Percentiles rank a stretch among this genome's conserved stretches.
Evolutionary conservation across 2,113 vertebrate genomes (phyloP).

Genomic region (Toxotes chatareus): DNA sequence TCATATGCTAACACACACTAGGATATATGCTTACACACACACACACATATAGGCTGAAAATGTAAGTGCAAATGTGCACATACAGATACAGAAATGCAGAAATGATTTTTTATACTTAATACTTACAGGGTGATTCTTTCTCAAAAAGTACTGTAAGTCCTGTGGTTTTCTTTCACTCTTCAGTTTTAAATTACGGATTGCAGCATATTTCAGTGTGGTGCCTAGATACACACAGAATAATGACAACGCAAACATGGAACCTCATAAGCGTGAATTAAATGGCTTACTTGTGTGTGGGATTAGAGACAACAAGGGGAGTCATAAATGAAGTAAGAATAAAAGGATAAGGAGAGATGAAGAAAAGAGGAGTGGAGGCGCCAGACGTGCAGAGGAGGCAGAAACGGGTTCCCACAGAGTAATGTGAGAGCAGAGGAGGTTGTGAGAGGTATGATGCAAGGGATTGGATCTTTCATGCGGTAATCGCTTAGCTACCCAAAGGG

Average conservation of each 20-base stretch:
- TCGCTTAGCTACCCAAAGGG: slow-evolving; percentile 80
- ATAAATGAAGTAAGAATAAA: slow-evolving; percentile 62
- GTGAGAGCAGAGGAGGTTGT: slow-evolving; percentile 62
- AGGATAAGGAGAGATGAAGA: slow-evolving; percentile 43
- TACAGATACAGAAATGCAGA: neutral
- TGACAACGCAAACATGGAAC: slow-evolving; percentile 40
- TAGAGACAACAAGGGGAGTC: slow-evolving; percentile 61
- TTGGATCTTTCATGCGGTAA: slow-evolving; percentile 79
- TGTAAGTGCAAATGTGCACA: neutral
- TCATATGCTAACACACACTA: slow-evolving; percentile 36
- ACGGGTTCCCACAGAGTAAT: slow-evolving; percentile 70
- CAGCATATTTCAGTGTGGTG: neutral
- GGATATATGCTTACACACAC: slow-evolving; percentile 29
- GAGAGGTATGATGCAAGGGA: slow-evolving; percentile 78
- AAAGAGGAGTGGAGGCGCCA: slow-evolving; percentile 48
- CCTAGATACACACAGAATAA: slow-evolving; percentile 27
- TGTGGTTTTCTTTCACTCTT: neutral
- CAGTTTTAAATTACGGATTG: slow-evolving; percentile 14
- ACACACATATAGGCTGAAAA: slow-evolving; percentile 20
- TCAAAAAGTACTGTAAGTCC: neutral
- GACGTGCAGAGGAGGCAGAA: slow-evolving; percentile 65
- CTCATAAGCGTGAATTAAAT: slow-evolving; percentile 53
- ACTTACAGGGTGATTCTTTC: neutral
- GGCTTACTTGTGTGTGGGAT: slow-evolving; percentile 54
- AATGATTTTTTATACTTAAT: neutral